Evolutionary conservation across 2,113 vertebrate genomes (phyloP), one percentile per base, ranked within the genome.

Genomic region (Poecilia latipinna): DNA sequence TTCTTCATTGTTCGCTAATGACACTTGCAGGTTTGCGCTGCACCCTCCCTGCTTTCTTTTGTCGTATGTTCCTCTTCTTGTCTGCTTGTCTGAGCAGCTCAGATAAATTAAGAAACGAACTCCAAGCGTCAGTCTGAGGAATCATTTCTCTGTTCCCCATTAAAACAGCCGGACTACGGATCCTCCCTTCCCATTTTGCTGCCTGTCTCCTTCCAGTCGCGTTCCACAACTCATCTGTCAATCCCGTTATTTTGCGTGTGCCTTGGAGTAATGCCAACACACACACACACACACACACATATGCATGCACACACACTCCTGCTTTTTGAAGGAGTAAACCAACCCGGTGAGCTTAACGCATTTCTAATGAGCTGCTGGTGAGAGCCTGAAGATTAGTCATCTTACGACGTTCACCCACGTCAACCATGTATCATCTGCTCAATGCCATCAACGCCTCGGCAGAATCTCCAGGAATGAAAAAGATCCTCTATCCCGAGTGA

Each of bases 381-480:
- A 75, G 74, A 88, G 74, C 68, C 76, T 80, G 79, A 72, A 88
- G 82, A 93, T 92, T 93, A 88, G 91, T 93, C 92, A 92, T 89
- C 79, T n/a, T 26, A 61, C 74, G 61, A 75, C 72, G 51, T 77
- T 91, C 78, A n/a, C 78, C 35, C 10, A 77, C 74, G 80, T 77
- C 84, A 82, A 74, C 84, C 88, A 91, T 92, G 88, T 79, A 90
- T 93, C 92, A 93, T 91, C 69, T 84, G 75, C 15, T 48, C 68
- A 57, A 70, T 68, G 51, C 83, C 78, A 80, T 87, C 77, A 68
- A 84, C 63, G 78, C 83, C 87, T 78, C 81, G 2, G 62, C 87
- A 75, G 79, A 78, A 78, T 77, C 74, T 51, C 77, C 74, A 64
- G 62, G 75, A 85, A 77, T 84, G 73, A 84, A 86, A 82, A 84